Conservation (phyloP, 2,113 vertebrate genomes). For the Centropus bengalensis region DNA sequence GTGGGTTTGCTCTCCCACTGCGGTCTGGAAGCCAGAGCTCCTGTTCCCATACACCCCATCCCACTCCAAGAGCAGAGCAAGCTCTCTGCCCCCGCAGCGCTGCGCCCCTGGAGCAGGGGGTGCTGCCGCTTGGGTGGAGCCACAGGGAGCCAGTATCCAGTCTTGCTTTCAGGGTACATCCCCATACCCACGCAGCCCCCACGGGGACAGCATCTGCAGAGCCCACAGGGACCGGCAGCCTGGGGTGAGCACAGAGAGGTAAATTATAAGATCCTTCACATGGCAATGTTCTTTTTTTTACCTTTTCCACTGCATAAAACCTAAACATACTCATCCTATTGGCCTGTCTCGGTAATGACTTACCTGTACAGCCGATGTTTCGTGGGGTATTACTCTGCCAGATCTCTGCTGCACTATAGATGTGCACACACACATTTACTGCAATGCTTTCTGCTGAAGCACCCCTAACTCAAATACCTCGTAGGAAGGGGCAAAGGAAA, state of each 20-base stretch:
- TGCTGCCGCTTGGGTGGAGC: background rate
- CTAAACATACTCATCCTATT: background rate
- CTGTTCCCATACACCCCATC: background rate
- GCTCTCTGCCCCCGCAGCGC: background rate
- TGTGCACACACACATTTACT: too few relatives aligned
- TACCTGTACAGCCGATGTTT: rapidly evolving
- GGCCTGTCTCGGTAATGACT: background rate
- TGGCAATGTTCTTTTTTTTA: rapidly evolving
- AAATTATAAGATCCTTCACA: background rate
- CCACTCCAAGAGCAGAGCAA: background rate
- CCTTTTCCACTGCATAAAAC: background rate
- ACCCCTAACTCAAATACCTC: rapidly evolving
- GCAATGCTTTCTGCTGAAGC: background rate
- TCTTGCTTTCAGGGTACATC: rapidly evolving
- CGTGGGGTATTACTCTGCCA: background rate
- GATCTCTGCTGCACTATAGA: rapidly evolving
- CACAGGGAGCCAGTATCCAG: background rate
- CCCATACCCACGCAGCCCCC: background rate
- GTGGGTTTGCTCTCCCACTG: rapidly evolving
- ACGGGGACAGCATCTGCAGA: rapidly evolving
- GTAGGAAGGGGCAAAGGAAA: background rate
- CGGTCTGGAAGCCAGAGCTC: background rate
- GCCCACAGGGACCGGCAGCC: background rate
- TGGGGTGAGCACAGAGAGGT: rapidly evolving
- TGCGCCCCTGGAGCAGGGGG: rapidly evolving